Conservation (phyloP, 2,113 vertebrate genomes). For the Tichodroma muraria region DNA sequence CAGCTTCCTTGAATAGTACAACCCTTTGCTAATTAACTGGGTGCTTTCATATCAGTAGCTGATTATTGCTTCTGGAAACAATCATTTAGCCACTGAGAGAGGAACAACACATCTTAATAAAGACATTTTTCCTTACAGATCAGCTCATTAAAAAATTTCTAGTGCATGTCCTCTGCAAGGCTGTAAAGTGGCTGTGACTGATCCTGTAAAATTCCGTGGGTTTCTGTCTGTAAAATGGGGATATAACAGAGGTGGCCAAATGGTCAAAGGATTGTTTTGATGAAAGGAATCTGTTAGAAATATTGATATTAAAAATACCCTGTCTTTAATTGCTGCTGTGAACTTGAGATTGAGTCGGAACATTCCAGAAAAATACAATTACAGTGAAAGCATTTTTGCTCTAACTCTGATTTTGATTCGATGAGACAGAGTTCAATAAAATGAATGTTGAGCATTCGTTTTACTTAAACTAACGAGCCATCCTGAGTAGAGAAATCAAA, state of each 20-base stretch:
- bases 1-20: background rate
- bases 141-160: conserved; percentile 20
- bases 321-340: background rate
- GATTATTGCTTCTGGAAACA: conserved; percentile 65
- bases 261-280: background rate
- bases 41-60: conserved; percentile 51
- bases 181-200: background rate
- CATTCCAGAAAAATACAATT: background rate
- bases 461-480: background rate
- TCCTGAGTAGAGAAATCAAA: background rate
- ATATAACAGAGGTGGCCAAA: background rate
- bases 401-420: background rate
- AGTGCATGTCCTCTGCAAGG: background rate
- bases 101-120: conserved; percentile 48
- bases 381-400: background rate
- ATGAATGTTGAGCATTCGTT: background rate
- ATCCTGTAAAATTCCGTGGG: background rate
- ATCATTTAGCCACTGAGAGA: conserved; percentile 47
- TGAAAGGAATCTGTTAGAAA: background rate
- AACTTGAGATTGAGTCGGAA: background rate
- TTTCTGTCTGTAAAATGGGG: background rate
- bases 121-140: conserved; percentile 36
- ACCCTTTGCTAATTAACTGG: conserved; percentile 51
- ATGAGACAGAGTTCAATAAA: background rate
- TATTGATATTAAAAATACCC: background rate